These are phyloP conservation scores for Hirudinaria manillensis DNA, from an alignment of 2,888 invertebrate species.

Conservation along the genomic window DNA sequence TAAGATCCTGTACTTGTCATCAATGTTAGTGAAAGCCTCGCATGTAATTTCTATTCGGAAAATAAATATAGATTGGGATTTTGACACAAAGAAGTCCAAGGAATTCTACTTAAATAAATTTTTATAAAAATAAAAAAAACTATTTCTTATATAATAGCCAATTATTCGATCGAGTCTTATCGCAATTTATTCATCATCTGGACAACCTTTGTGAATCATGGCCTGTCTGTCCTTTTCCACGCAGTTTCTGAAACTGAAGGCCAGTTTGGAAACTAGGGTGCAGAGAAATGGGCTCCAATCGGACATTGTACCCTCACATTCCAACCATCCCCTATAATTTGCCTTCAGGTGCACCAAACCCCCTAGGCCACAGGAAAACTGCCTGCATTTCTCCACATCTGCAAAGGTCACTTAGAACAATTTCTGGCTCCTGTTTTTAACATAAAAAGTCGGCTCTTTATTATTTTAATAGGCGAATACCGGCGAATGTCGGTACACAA, in stretches of 20 bases:
- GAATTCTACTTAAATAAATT: neutral
- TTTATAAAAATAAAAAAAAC: neutral
- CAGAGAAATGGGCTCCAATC: conserved; percentile 46
- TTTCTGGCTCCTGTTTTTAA: no score
- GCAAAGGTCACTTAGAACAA: no score
- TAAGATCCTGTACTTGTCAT: conserved; percentile 20
- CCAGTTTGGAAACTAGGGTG: conserved; percentile 25
- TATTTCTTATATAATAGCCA: neutral
- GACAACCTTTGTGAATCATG: conserved; percentile 30
- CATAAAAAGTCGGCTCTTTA: no score
- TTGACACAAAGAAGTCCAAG: neutral
- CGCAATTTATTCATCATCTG: no score
- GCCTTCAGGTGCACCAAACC: conserved; percentile 46
- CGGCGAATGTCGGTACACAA: no score
- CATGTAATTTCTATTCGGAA: conserved; percentile 26
- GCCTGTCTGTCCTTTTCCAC: conserved; percentile 14
- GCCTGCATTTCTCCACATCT: conserved; percentile 5
- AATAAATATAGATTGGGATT: no score
- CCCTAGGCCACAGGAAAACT: conserved; percentile 44
- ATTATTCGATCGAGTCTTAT: neutral
- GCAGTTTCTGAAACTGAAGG: conserved; percentile 31
- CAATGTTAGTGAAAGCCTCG: conserved; percentile 32
- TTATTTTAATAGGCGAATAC: no score
- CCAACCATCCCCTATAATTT: conserved; percentile 41
- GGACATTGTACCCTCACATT: conserved; percentile 46